Evolutionary conservation across 2,797 vertebrate species (phyloP), one percentile per base, ranked within the genome.

Genomic region (Xerus rutilus): DNA sequence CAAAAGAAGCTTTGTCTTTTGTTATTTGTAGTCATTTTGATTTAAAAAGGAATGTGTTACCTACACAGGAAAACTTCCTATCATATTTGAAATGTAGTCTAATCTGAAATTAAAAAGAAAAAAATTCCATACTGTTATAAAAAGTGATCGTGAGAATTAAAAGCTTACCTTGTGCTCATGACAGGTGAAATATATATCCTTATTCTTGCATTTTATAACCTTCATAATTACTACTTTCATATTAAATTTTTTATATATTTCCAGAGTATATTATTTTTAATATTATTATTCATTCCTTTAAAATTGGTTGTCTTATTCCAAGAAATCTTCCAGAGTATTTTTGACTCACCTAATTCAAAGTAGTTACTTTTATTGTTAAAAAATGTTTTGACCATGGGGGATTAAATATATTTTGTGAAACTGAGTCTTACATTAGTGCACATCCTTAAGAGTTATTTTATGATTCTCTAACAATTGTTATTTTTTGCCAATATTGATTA

Each of bases 311-410:
- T 87, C 74, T 85, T 81, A 67, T 72, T 81, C 25, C 5, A 14
- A 74, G 21, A 86, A 64, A 21, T 88, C 21, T 95, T 94, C 91
- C 69, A 93, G 32, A 87, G 18, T 89, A 87, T 73, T 93, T 92
- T 93, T 92, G 23, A 96, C 47, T 95, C 28, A 35, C 4, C 49
- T 94, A 81, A 43, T 52, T 89, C 62, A 74, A 2, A 82, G 25
- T 92, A 73, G 72, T 91, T 76, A 76, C 39, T 82, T 95, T 76
- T 35, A 59, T 70, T 77, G 20, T 85, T 93, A 69, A 81, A 57
- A 93, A 91, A n/a, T 82, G n/a, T 69, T 94, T 92, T 96, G 47
- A 77, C 13, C 20, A 59, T 87, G 14, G 28, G 30, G 35, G 15
- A 83, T 76, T 91, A 4, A 62, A 62, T 62, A 25, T 93, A 25